phyloP scores from a whole-genome alignment of 2,113 vertebrate genomes.

The Danio rerio region GRCz12tu NC_133177.1:63275001-63275500 shows the following conservation, averaged over 20 bases:
- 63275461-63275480: too few relatives aligned
- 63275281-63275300: not conserved
- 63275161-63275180: too few relatives aligned
- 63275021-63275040: slow-evolving; percentile 69
- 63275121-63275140: not conserved
- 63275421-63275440: too few relatives aligned
- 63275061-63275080: slow-evolving; percentile 79
- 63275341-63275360: too few relatives aligned
- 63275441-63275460: too few relatives aligned
- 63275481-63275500: too few relatives aligned
- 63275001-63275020: not conserved
- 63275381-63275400: too few relatives aligned
- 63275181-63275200: slow-evolving; percentile 32
- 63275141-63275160: not conserved
- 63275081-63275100: slow-evolving; percentile 74
- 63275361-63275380: too few relatives aligned
- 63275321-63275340: too few relatives aligned
- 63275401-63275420: too few relatives aligned
- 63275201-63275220: slow-evolving; percentile 11
- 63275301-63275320: not conserved
- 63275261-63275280: slow-evolving; percentile 54
- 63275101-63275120: slow-evolving; percentile 62
- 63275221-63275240: slow-evolving; percentile 30
- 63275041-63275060: slow-evolving; percentile 68
- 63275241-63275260: slow-evolving; percentile 62